phyloP scores from a whole-genome alignment of 2,797 vertebrate genomes.

The Lutjanus argentimaculatus region DNA sequence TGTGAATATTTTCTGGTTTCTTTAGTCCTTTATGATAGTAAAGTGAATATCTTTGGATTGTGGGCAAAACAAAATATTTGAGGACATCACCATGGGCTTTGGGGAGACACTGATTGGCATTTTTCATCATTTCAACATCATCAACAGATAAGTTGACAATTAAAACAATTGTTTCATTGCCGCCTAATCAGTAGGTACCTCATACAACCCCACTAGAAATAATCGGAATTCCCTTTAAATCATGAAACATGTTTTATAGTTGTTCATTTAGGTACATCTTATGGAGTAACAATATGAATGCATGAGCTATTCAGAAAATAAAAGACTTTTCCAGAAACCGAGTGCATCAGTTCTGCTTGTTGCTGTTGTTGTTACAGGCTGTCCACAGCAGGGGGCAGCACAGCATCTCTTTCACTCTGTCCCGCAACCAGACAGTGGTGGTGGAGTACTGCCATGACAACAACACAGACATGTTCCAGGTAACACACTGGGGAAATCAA shows the following conservation, averaged over 20 bases:
- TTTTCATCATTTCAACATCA: no score
- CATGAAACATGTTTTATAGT: rapidly evolving
- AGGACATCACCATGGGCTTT: no score
- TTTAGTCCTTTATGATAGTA: no score
- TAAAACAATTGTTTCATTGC: no score
- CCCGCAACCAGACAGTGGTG: conserved; percentile 96
- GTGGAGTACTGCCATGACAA: conserved; percentile 97
- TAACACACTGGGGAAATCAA: conserved; percentile 66
- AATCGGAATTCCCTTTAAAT: no score
- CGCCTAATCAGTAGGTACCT: no score
- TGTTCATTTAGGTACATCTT: not conserved
- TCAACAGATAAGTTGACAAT: no score
- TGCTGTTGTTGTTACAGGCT: conserved; percentile 86
- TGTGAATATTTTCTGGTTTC: no score
- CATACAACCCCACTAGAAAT: no score
- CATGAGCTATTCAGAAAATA: not conserved
- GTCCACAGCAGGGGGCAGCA: conserved; percentile 97
- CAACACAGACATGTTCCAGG: conserved; percentile 99
- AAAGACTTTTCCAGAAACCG: conserved; percentile 18
- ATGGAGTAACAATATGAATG: not conserved
- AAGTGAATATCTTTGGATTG: no score
- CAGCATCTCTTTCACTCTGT: conserved; percentile 97
- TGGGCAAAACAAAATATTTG: no score
- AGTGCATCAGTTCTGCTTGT: not conserved
- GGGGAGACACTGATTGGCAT: no score